A percentile compares a stretch with the other conserved stretches of the same genome.
Conservation (phyloP, 2,888 invertebrate species). For the Cancer borealis region DNA sequence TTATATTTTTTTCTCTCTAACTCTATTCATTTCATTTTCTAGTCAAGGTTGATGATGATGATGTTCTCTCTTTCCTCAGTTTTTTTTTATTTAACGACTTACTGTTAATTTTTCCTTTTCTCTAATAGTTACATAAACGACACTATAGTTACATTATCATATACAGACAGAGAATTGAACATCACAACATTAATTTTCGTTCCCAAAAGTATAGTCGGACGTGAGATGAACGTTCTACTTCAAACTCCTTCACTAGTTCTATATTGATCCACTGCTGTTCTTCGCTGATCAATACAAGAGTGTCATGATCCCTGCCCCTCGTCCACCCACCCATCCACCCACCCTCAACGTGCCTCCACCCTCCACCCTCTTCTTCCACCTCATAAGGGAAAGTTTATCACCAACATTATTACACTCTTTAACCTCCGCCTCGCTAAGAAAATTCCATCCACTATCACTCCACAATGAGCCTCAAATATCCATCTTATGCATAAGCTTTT, state of each 20-base stretch:
- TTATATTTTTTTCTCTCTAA: not conserved
- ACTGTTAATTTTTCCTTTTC: not conserved
- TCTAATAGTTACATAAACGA: not conserved
- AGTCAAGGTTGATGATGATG: not conserved
- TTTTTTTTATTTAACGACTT: not conserved
- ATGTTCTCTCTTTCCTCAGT: not conserved
- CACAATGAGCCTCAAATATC: not conserved
- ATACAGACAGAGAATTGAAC: too few species aligned
- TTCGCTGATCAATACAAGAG: slow-evolving; percentile 11
- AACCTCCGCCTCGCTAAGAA: not conserved
- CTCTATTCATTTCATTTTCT: not conserved
- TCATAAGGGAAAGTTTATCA: too few species aligned
- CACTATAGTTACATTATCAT: too few species aligned
- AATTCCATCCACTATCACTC: not conserved
- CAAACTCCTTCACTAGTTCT: not conserved
- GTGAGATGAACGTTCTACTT: not conserved
- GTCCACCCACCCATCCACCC: slow-evolving; percentile 5
- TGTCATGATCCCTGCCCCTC: slow-evolving; percentile 2
- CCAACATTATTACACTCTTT: too few species aligned
- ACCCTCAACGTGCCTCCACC: too few species aligned
- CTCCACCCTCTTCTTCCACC: too few species aligned
- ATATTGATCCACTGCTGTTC: not conserved
- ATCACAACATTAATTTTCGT: not conserved
- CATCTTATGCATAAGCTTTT: too few species aligned
- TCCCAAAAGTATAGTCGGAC: not conserved